These are phyloP conservation scores for Lysiphlebus fabarum DNA, from an alignment of 1,140 invertebrate species.

Conservation along the genomic window DNA sequence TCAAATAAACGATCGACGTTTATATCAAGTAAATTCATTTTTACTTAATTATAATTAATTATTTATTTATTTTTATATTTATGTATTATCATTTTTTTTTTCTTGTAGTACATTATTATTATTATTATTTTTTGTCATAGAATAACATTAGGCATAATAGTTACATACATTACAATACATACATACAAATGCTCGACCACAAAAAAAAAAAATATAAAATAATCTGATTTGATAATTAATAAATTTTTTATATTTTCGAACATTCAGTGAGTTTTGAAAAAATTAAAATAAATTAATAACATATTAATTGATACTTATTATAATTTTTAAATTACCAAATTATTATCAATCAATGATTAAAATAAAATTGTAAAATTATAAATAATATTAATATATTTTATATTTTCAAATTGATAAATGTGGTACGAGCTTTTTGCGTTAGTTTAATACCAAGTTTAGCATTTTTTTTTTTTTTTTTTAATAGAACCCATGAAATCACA, in stretches of 20 bases:
- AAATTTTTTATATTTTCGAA: conserved; percentile 4
- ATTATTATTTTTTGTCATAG: conserved; percentile 35
- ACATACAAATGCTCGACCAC: conserved; percentile 48
- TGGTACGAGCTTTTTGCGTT: conserved; percentile 29
- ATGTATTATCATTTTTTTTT: conserved; percentile 13
- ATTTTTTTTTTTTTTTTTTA: conserved; percentile 28
- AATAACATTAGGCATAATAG: conserved; percentile 47
- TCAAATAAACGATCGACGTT: conserved; percentile 19
- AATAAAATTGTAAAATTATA: too few species aligned
- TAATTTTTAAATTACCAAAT: conserved; percentile 11
- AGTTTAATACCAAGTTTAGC: conserved; percentile 27
- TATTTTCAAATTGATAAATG: neutral
- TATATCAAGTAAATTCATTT: too few species aligned
- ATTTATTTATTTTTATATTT: conserved; percentile 26
- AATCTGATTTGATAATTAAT: too few species aligned
- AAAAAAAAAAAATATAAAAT: too few species aligned
- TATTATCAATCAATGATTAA: neutral
- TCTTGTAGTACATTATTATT: conserved; percentile 33
- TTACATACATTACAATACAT: conserved; percentile 53
- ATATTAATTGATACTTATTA: conserved; percentile 21
- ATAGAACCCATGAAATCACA: conserved; percentile 43
- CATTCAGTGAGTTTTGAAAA: neutral
- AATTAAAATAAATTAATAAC: too few species aligned
- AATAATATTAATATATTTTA: too few species aligned
- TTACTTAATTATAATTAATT: conserved; percentile 3